These are phyloP conservation scores for Drosophila miranda DNA, from an alignment of 1,140 invertebrate species.

Conservation along the genomic window DNA sequence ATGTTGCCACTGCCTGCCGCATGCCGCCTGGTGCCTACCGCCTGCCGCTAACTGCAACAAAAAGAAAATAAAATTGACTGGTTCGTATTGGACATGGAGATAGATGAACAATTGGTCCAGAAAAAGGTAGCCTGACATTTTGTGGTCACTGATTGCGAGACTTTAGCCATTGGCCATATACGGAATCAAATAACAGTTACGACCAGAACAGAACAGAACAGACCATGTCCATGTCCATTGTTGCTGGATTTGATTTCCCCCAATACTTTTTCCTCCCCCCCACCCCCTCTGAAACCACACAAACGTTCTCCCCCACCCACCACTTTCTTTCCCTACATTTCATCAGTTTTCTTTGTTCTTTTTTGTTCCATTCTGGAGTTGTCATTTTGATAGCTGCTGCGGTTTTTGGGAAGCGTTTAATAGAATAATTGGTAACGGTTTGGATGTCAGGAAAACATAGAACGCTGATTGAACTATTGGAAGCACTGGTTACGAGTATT, in stretches of 20 bases:
- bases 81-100: slow-evolving; percentile 16
- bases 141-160: slow-evolving; percentile 65
- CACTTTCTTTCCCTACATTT: not conserved
- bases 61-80: slow-evolving; percentile 71
- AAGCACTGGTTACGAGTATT: too few species aligned
- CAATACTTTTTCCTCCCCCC: slow-evolving; percentile 5
- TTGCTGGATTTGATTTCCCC: slow-evolving; percentile 60
- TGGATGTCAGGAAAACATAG: not conserved
- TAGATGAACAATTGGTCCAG: slow-evolving; percentile 22
- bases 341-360: not conserved
- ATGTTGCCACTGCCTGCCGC: too few species aligned
- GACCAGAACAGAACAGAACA: slow-evolving; percentile 45
- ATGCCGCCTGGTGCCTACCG: not conserved
- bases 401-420: slow-evolving; percentile 16
- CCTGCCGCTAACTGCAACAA: slow-evolving; percentile 53
- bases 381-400: slow-evolving; percentile 11
- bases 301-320: not conserved
- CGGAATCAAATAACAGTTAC: slow-evolving; percentile 44
- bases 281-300: slow-evolving; percentile 3
- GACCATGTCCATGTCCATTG: slow-evolving; percentile 17
- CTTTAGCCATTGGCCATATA: slow-evolving; percentile 44
- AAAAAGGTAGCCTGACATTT: slow-evolving; percentile 70
- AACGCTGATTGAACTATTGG: too few species aligned
- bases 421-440: slow-evolving; percentile 25
- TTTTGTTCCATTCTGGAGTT: not conserved